Conservation (phyloP, 2,888 invertebrate genomes). For the Carterocephalus palaemon region DNA sequence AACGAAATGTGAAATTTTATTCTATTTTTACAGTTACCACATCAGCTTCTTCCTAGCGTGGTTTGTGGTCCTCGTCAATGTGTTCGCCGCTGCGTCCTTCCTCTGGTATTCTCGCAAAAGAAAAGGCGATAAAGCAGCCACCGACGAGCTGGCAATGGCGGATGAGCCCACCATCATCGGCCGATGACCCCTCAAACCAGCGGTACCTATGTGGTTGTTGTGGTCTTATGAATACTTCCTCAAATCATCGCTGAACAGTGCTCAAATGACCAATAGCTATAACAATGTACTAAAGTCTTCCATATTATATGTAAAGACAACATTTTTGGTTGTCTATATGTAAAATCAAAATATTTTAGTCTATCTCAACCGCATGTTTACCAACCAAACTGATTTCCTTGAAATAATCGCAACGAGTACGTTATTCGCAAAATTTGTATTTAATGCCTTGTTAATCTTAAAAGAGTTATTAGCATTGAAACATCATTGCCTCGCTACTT, state of each 20-base stretch:
- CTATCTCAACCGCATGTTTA: constrained; percentile 33
- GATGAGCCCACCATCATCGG: constrained; percentile 91
- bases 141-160: constrained; percentile 89
- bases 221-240: constrained; percentile 50
- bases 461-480: constrained; percentile 44
- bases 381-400: constrained; percentile 8
- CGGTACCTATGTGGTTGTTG: constrained; percentile 41
- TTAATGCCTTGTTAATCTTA: constrained; percentile 53
- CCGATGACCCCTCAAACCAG: constrained; percentile 69
- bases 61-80: constrained; percentile 85
- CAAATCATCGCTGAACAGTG: constrained; percentile 70
- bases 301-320: constrained; percentile 47
- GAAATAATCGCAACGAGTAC: constrained; percentile 20
- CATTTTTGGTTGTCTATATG: constrained; percentile 35
- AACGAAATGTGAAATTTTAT: too few species aligned
- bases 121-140: constrained; percentile 89
- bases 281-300: constrained; percentile 62
- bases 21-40: constrained; percentile 79
- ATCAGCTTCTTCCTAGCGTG: constrained; percentile 87
- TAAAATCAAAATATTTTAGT: too few species aligned
- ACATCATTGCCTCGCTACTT: constrained; percentile 35
- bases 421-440: constrained; percentile 27
- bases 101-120: constrained; percentile 90
- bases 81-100: constrained; percentile 84
- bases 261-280: constrained; percentile 73